Conservation (phyloP, 1,140 invertebrate genomes). For the Delia radicum region DNA sequence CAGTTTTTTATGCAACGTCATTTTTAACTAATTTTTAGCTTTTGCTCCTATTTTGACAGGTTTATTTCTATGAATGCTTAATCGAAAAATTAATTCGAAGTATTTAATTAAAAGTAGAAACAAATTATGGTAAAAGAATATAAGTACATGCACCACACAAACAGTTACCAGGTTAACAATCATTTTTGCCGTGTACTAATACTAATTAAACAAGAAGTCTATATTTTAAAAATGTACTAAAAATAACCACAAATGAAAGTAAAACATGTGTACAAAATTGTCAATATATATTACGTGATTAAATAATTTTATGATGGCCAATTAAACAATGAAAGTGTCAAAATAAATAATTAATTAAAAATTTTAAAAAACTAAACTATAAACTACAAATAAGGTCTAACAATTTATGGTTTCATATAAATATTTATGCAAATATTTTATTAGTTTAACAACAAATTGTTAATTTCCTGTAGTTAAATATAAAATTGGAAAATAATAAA, state of each 20-base stretch:
- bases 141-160: too few relatives aligned
- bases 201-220: too few relatives aligned
- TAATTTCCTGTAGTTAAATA: neutral
- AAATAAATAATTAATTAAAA: neutral
- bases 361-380: neutral
- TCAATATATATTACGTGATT: neutral
- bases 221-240: neutral
- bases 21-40: too few relatives aligned
- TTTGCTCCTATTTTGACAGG: too few relatives aligned
- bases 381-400: neutral
- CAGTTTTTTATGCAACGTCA: too few relatives aligned
- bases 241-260: neutral
- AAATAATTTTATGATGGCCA: neutral
- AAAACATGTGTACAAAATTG: neutral
- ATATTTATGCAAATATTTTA: neutral
- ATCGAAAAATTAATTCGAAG: too few relatives aligned
- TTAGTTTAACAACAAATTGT: neutral
- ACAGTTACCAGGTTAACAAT: too few relatives aligned
- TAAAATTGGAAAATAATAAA: neutral
- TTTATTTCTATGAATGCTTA: too few relatives aligned
- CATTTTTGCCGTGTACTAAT: too few relatives aligned
- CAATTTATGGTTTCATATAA: neutral
- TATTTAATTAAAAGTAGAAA: too few relatives aligned
- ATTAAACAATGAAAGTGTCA: neutral
- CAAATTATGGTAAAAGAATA: too few relatives aligned